These are phyloP conservation scores for human (Homo sapiens) DNA, from an alignment of 2,113 vertebrate genomes.

Conservation along the genomic window GRCh38 chr15:91834001-91834500, in stretches of 20 bases:
- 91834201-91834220: too few relatives aligned
- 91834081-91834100: slow-evolving; percentile 21
- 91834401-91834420: neutral
- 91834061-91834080: neutral
- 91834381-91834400: neutral
- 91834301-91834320: neutral
- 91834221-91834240: fast-evolving
- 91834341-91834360: neutral
- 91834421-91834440: too few relatives aligned
- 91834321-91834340: neutral
- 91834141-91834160: neutral
- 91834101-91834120: neutral
- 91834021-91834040: neutral
- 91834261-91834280: neutral
- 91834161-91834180: neutral
- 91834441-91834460: neutral
- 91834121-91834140: neutral
- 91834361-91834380: neutral
- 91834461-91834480: neutral
- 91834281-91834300: neutral
- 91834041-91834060: neutral
- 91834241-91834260: neutral
- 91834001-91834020: neutral
- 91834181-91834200: neutral
- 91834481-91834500: neutral